Evolutionary conservation across 2,113 vertebrate genomes (phyloP).

Genomic region (Colistium nudipinnis): DNA sequence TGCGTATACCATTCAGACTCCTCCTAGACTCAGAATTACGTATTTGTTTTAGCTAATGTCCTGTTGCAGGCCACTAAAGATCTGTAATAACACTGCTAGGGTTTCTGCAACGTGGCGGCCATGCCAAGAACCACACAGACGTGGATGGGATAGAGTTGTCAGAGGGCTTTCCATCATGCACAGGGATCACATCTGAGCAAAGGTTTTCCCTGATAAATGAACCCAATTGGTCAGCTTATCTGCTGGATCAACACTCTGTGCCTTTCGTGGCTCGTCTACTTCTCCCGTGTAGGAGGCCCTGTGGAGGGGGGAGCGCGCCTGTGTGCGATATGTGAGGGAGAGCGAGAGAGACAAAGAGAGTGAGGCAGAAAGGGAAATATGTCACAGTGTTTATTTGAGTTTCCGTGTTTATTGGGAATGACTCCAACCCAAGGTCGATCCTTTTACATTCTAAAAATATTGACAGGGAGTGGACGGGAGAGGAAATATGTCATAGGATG

Average conservation of each 20-base stretch:
- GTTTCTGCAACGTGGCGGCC: slow-evolving; percentile 44
- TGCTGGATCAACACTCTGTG: slow-evolving; percentile 56
- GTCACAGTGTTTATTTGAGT: slow-evolving; percentile 74
- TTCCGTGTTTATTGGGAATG: slow-evolving; percentile 80
- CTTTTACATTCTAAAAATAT: slow-evolving; percentile 75
- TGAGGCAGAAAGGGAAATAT: slow-evolving; percentile 53
- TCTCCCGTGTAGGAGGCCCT: slow-evolving; percentile 51
- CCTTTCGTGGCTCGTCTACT: slow-evolving; percentile 50
- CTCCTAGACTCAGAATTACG: slow-evolving; percentile 62
- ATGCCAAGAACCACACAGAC: slow-evolving; percentile 60
- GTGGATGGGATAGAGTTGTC: slow-evolving; percentile 63
- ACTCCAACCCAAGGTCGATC: slow-evolving; percentile 72
- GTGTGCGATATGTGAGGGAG: slow-evolving; percentile 19
- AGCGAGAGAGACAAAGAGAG: slow-evolving; percentile 7
- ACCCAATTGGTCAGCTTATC: slow-evolving; percentile 68
- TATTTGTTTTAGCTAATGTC: slow-evolving; percentile 73
- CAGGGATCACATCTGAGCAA: slow-evolving; percentile 54
- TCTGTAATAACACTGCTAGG: slow-evolving; percentile 67
- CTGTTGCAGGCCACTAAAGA: slow-evolving; percentile 67
- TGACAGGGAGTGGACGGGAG: slow-evolving; percentile 54
- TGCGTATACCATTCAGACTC: slow-evolving; percentile 39
- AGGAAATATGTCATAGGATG: slow-evolving; percentile 11
- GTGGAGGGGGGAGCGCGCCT: neutral
- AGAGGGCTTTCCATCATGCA: slow-evolving; percentile 62
- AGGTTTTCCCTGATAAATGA: slow-evolving; percentile 69